Evolutionary conservation across 2,888 invertebrate genomes (phyloP).

Genomic region (Drosophila prolongata): DNA sequence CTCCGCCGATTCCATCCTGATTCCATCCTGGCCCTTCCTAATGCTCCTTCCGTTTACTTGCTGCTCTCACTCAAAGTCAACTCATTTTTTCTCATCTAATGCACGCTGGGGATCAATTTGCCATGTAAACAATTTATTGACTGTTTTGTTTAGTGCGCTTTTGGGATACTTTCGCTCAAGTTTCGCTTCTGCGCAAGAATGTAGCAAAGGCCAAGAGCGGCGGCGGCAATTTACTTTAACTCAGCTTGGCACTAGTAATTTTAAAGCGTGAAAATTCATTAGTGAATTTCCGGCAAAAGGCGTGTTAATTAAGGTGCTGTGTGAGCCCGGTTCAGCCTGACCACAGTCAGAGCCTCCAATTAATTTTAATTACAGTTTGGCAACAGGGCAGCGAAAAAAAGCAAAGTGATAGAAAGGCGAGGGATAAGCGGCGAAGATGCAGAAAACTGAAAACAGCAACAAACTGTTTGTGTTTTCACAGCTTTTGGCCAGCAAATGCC

Average conservation of each 20-base stretch:
- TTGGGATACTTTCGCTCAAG: slow-evolving; percentile 65
- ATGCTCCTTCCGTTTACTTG: slow-evolving; percentile 21
- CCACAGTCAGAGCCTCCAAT: slow-evolving; percentile 72
- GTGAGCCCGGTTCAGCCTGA: slow-evolving; percentile 49
- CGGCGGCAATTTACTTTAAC: slow-evolving; percentile 15
- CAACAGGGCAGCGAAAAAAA: slow-evolving; percentile 22
- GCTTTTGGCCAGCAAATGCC: slow-evolving; percentile 77
- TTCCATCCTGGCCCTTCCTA: not conserved
- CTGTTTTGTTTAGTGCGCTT: slow-evolving; percentile 78
- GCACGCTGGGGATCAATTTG: slow-evolving; percentile 78
- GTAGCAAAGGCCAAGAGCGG: slow-evolving; percentile 9
- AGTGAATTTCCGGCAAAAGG: slow-evolving; percentile 34
- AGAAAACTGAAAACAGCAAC: slow-evolving; percentile 56
- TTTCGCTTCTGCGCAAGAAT: slow-evolving; percentile 43
- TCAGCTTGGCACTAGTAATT: slow-evolving; percentile 38
- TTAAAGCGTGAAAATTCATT: slow-evolving; percentile 64
- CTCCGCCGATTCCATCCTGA: not conserved
- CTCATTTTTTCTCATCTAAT: slow-evolving; percentile 80
- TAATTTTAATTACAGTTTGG: slow-evolving; percentile 77
- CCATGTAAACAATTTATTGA: slow-evolving; percentile 81
- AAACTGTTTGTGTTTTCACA: slow-evolving; percentile 77
- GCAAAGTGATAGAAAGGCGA: slow-evolving; percentile 30
- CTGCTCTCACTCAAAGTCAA: slow-evolving; percentile 74
- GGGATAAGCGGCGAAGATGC: slow-evolving; percentile 64
- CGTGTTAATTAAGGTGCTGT: slow-evolving; percentile 67